Base-by-base conservation (phyloP, 2,797 vertebrate genomes). In the Podarcis siculus region DNA sequence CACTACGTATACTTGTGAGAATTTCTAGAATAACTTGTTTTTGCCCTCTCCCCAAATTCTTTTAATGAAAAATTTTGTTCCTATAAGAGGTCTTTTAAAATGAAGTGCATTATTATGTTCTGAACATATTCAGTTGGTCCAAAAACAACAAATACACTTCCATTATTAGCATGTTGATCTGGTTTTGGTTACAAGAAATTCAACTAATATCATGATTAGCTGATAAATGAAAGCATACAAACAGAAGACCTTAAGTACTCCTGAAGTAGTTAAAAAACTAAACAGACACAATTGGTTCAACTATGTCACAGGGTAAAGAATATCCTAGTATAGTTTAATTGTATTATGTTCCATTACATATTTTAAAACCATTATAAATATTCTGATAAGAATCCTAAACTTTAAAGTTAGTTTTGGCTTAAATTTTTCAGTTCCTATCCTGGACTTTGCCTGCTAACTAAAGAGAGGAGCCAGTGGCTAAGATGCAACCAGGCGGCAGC, bases 151-250 rank as follows among this genome's bases (percentile, higher is more conserved):
- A 92, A 91, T 94, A 86, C 85, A 90, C 94, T 91, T 92, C 93
- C 90, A 92, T 90, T 91, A 81, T 89, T 86, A 92, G 94, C 95
- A 94, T 92, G 95, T 95, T 94, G 93, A 86, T 1, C 12, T 92
- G 91, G 90, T 96, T 96, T 97, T 97, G 95, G 96, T 97, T 97
- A 96, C 89, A 91, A 95, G 94, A 96, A 95, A 95, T 1, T 92
- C 93, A 96, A 95, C 94, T 95, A 93, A 92, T 89, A 92, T 92
- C 87, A 94, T 84, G 89, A 93, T 92, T 75, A 93, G 94, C 93
- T 93, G 95, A 95, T 92, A 94, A 87, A 83, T 91, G 79, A 91
- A 95, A 95, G 95, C 91, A 89, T 91, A 92, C 92, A 90, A 89
- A 89, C 49, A 55, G 49, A 55, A 55, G 13, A 55, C 49, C 49